phyloP scores from a whole-genome alignment of 2,113 vertebrate genomes.

The Pterocles burchelli region DNA sequence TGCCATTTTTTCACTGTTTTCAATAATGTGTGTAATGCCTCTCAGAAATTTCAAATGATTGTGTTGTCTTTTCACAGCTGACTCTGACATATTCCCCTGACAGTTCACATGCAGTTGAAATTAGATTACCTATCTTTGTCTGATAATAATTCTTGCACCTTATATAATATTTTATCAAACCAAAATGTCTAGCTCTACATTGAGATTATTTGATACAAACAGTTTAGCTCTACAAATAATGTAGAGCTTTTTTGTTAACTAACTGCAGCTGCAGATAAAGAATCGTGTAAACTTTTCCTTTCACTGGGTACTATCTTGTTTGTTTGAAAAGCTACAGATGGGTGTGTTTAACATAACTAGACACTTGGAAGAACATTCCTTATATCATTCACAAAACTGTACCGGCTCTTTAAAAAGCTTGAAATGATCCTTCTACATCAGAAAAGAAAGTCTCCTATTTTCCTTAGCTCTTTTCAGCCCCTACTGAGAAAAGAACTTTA shows the following conservation, averaged over 20 bases:
- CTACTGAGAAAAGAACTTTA: neutral
- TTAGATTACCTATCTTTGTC: neutral
- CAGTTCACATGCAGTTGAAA: neutral
- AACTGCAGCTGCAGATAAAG: neutral
- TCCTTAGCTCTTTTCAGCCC: neutral
- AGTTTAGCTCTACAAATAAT: conserved; percentile 2
- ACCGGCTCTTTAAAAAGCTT: neutral
- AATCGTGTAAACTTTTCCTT: neutral
- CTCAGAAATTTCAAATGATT: neutral
- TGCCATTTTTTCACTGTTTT: neutral
- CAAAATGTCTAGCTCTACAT: neutral
- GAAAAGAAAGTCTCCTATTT: neutral
- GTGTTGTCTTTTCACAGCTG: neutral
- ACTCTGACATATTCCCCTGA: neutral
- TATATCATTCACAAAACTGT: neutral
- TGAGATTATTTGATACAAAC: neutral
- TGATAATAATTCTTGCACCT: neutral
- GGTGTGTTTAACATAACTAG: neutral
- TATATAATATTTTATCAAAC: neutral
- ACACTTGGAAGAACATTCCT: neutral
- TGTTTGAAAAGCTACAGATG: neutral
- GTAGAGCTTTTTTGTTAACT: neutral
- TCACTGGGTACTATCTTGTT: neutral
- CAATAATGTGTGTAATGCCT: neutral
- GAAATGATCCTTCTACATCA: neutral